phyloP scores from a whole-genome alignment of 2,888 invertebrate genomes.

The Doris montereyensis region DNA sequence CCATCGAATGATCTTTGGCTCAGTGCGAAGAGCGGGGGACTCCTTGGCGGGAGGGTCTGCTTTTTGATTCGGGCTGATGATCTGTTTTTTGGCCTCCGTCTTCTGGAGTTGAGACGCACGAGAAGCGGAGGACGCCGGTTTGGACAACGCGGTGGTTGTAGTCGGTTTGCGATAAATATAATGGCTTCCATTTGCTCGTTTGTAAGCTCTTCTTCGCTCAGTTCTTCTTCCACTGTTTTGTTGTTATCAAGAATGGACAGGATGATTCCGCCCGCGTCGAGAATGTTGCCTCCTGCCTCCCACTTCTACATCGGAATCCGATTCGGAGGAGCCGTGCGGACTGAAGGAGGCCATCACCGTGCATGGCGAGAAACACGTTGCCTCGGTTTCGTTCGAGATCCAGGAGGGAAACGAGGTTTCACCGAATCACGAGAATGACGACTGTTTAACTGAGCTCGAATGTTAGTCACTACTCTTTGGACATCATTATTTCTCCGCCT shows the following conservation, averaged over 20 bases:
- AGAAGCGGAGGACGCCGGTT: too few species aligned
- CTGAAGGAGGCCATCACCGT: slow-evolving; percentile 38
- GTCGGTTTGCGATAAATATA: slow-evolving; percentile 37
- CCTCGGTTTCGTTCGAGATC: slow-evolving; percentile 31
- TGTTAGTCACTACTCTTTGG: background rate
- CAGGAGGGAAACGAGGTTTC: slow-evolving; percentile 14
- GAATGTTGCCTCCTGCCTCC: background rate
- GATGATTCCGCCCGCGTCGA: background rate
- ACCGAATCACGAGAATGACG: too few species aligned
- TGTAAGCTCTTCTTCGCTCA: slow-evolving; percentile 41
- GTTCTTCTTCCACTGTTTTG: slow-evolving; percentile 42
- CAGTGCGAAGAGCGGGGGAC: background rate
- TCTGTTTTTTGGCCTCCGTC: background rate
- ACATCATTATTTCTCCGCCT: slow-evolving; percentile 16
- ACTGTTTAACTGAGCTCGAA: too few species aligned
- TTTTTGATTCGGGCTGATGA: background rate
- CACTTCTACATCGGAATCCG: slow-evolving; percentile 21
- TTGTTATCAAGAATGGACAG: slow-evolving; percentile 22
- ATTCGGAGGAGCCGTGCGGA: slow-evolving; percentile 41
- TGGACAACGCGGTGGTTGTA: too few species aligned
- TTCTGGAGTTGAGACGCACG: too few species aligned
- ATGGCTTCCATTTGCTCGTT: slow-evolving; percentile 42
- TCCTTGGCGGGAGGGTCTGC: background rate
- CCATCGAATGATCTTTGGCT: background rate
- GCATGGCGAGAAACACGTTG: slow-evolving; percentile 26